phyloP scores from a whole-genome alignment of 2,797 vertebrate genomes.

The Mormyrus hasselquistii region DNA sequence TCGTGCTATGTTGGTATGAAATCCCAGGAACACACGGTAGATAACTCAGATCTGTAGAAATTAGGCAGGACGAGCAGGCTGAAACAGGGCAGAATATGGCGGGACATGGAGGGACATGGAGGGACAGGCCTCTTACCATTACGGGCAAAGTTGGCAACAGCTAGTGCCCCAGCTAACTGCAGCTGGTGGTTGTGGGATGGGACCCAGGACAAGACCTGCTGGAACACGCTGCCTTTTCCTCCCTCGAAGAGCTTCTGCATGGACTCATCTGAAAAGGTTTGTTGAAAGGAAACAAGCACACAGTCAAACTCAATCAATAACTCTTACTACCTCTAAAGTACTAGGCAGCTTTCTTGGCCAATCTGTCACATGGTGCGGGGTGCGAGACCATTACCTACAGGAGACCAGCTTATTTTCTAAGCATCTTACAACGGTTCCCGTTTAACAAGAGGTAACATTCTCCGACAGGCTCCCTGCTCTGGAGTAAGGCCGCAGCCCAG shows the following conservation, averaged over 20 bases:
- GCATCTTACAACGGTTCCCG: neutral
- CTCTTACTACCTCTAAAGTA: neutral
- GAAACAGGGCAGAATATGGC: neutral
- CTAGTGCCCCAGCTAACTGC: conserved; percentile 90
- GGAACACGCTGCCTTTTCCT: conserved; percentile 92
- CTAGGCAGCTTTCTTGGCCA: neutral
- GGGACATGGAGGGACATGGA: neutral
- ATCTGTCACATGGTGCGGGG: neutral
- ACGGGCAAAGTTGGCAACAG: conserved; percentile 95
- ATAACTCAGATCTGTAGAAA: neutral
- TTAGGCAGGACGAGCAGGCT: neutral
- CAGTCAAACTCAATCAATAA: neutral
- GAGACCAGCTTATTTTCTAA: neutral
- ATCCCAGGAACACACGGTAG: neutral
- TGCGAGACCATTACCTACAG: neutral
- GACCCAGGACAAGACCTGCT: conserved; percentile 92
- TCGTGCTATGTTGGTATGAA: neutral
- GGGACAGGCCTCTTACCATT: conserved; percentile 68
- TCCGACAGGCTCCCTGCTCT: neutral
- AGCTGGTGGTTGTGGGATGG: conserved; percentile 94
- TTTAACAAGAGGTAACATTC: neutral
- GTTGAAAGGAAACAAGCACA: neutral
- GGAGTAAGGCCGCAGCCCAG: neutral
- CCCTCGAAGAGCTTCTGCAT: conserved; percentile 98
- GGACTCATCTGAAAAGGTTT: conserved; percentile 75